Conservation (phyloP, 2,888 invertebrate genomes). For the Ommatoiulus sabulosus region DNA sequence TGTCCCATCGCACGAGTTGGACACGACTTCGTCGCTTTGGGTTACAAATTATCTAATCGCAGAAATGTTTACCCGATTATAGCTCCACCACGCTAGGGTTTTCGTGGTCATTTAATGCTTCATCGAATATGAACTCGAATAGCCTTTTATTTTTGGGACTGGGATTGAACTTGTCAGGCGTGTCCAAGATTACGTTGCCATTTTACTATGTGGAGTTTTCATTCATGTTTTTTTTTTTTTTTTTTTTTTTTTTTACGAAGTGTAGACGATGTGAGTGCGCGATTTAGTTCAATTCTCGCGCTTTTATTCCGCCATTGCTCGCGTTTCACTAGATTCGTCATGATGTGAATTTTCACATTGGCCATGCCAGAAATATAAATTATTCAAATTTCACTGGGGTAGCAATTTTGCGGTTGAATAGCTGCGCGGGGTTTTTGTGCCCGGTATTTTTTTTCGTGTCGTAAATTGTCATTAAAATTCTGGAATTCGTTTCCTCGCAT, state of each 20-base stretch:
- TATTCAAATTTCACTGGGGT: conserved; percentile 39
- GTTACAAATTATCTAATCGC: conserved; percentile 11
- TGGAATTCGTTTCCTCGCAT: conserved; percentile 33
- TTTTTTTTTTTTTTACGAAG: neutral
- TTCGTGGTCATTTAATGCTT: conserved; percentile 44
- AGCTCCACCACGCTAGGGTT: neutral
- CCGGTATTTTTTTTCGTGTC: neutral
- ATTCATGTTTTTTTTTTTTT: conserved; percentile 21
- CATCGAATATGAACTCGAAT: conserved; percentile 21
- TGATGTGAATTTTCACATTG: conserved; percentile 44
- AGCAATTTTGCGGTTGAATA: conserved; percentile 45
- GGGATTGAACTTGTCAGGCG: conserved; percentile 42
- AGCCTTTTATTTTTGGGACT: conserved; percentile 6
- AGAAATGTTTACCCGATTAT: conserved; percentile 28
- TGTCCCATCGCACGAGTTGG: neutral
- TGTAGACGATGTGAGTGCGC: neutral
- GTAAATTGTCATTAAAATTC: conserved; percentile 47
- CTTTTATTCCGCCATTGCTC: neutral
- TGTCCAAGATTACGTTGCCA: conserved; percentile 39
- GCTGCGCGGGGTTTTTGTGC: neutral
- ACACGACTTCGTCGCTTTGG: neutral
- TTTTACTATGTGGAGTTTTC: conserved; percentile 31
- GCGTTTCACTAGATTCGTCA: conserved; percentile 13
- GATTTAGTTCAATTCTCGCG: conserved; percentile 1
- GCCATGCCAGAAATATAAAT: conserved; percentile 7